phyloP scores from a whole-genome alignment of 1,140 invertebrate genomes.

The Drosophila punjabiensis region DNA sequence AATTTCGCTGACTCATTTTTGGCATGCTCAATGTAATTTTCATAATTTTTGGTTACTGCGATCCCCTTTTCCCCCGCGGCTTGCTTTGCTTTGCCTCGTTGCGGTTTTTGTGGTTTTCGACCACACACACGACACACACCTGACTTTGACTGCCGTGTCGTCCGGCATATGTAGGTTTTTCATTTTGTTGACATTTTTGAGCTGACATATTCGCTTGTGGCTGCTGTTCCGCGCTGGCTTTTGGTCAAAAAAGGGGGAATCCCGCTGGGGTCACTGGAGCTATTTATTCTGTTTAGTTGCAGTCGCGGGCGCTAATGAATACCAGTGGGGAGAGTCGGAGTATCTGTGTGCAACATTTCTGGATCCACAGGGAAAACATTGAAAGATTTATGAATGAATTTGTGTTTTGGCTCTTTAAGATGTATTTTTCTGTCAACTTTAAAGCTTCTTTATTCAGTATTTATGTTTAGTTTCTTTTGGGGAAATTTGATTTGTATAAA shows the following conservation, averaged over 20 bases:
- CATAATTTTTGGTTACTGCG: conserved; percentile 14
- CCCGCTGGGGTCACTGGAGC: not conserved
- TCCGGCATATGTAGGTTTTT: conserved; percentile 32
- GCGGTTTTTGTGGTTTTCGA: conserved; percentile 39
- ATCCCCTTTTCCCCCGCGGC: not conserved
- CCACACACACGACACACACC: conserved; percentile 28
- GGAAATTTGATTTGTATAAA: not conserved
- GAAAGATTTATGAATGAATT: conserved; percentile 10
- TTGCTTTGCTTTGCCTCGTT: conserved; percentile 6
- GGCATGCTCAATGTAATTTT: conserved; percentile 51
- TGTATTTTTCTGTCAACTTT: not conserved
- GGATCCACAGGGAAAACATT: not conserved
- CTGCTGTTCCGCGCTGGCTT: conserved; percentile 1
- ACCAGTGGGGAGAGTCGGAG: not conserved
- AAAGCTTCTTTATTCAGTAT: not conserved
- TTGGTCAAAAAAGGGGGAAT: conserved; percentile 8
- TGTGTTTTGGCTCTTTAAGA: conserved; percentile 3
- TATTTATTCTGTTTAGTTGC: conserved; percentile 14
- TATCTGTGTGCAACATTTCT: not conserved
- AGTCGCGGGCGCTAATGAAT: conserved; percentile 6
- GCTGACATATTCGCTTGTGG: conserved; percentile 39
- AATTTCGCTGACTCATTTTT: conserved; percentile 66
- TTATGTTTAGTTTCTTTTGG: not conserved
- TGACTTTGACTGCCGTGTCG: conserved; percentile 34
- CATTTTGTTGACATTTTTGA: conserved; percentile 53